Base-by-base conservation (phyloP, 2,113 vertebrate species). In the Antechinus stuartii region DNA sequence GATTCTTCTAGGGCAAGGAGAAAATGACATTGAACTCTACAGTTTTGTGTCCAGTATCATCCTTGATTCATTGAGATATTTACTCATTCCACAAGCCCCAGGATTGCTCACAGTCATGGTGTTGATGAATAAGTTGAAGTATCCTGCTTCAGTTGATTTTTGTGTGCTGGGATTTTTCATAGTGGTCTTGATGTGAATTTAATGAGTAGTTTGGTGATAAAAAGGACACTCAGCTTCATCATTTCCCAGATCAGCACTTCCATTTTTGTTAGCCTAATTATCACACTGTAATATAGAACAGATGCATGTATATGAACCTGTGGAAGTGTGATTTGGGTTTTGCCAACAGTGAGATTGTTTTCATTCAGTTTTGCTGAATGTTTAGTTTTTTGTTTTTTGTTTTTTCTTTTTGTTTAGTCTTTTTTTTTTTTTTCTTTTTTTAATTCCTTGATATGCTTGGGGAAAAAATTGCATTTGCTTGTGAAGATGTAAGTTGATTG, bases 401-500 rank as follows among this genome's bases (percentile, higher is more conserved):
- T n/a, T 42, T 96, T 89, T 97, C 94, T 93, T 97, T 98, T 96
- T 98, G 96, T 95, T 98, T 98, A 97, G 47, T 46, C 19, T 49
- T 49, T 49, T 49, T 95, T 95, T 96, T 96, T 53, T 76, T 57
- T 25, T 61, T 76, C 30, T 25, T 61, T n/a, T 19, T n/a, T 19
- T 89, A 96, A 92, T 97, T n/a, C 30, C 49, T 68, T 47, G 42
- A 96, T 91, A 93, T 94, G 76, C 35, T 93, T 96, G 49, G 57
- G 94, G 42, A 42, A 94, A 97, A 94, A 95, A 53, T 93, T 89
- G 56, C 12, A 68, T 91, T 96, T 93, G n/a, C 56, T 94, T 94
- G 93, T 61, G 49, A 95, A 96, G 91, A 95, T 49, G 12, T 94
- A 90, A 92, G 76, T 90, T 61, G 54, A 91, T 93, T 93, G 90